phyloP scores from a whole-genome alignment of 2,113 vertebrate genomes.

The Actinemys pallida region DNA sequence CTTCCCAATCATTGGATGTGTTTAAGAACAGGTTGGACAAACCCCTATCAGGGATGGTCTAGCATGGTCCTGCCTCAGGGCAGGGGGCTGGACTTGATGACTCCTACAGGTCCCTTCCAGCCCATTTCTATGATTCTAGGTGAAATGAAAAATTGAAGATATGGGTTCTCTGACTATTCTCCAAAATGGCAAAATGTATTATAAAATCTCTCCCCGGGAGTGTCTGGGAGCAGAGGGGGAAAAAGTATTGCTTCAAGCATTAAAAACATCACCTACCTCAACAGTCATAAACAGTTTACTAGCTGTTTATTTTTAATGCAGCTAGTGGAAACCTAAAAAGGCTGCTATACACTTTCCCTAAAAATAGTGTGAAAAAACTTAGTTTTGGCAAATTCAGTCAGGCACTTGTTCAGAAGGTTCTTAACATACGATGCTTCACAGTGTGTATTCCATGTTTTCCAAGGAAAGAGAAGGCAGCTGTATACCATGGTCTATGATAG shows the following conservation, averaged over 20 bases:
- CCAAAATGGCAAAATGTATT: slow-evolving; percentile 47
- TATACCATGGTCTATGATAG: neutral
- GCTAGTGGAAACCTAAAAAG: neutral
- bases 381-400: neutral
- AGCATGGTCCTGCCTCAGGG: neutral
- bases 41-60: neutral
- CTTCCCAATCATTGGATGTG: neutral
- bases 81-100: neutral
- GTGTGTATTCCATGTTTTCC: neutral
- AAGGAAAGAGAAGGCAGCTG: neutral
- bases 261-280: neutral
- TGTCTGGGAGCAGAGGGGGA: neutral
- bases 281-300: neutral
- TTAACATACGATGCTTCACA: neutral
- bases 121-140: neutral
- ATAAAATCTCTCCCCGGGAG: slow-evolving; percentile 17
- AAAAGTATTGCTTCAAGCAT: neutral
- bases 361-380: neutral
- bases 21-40: neutral
- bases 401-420: neutral
- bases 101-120: neutral
- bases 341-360: neutral
- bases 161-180: neutral
- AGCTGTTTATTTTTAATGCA: neutral
- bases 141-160: neutral